A percentile compares a stretch with the other conserved stretches of the same genome.
phyloP scores from a whole-genome alignment of 2,113 vertebrate species.

The Natator depressus region DNA sequence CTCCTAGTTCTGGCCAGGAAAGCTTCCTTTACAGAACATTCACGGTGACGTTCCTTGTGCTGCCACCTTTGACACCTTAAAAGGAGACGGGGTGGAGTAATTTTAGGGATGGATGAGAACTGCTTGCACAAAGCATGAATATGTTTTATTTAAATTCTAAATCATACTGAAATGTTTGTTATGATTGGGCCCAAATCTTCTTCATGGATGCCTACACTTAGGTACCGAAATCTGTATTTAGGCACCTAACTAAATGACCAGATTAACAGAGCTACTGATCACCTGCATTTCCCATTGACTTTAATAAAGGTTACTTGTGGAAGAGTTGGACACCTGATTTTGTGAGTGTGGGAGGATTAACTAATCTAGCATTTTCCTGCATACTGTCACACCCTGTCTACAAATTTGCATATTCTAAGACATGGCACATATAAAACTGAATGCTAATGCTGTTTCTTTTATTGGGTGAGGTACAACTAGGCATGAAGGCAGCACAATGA shows the following conservation, averaged over 20 bases:
- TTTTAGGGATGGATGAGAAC: background rate
- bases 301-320: background rate
- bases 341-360: background rate
- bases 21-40: background rate
- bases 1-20: background rate
- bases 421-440: background rate
- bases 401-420: background rate
- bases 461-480: background rate
- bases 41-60: background rate
- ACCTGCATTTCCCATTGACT: background rate
- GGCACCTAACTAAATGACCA: background rate
- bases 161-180: background rate
- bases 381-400: background rate
- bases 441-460: background rate
- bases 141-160: background rate
- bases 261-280: background rate
- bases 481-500: background rate
- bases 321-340: background rate
- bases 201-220: accelerated
- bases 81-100: accelerated
- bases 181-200: background rate
- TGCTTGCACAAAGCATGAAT: background rate
- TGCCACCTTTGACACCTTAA: background rate
- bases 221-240: background rate
- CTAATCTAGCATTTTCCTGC: background rate